Percentiles rank a stretch among this genome's conserved stretches.
phyloP scores from a whole-genome alignment of 2,113 vertebrate genomes.

The Myrmecobius fasciatus region DNA sequence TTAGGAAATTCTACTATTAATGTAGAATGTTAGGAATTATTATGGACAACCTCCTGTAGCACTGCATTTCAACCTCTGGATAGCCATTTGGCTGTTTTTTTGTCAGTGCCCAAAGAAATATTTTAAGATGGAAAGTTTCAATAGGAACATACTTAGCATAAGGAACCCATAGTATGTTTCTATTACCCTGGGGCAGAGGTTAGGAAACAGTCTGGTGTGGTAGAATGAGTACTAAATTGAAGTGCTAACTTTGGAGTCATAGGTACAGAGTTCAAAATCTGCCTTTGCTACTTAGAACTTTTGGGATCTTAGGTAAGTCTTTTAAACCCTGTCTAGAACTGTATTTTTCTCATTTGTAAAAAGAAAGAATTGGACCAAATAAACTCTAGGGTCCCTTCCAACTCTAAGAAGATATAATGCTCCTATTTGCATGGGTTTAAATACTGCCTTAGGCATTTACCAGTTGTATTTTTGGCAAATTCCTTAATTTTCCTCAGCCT shows the following conservation, averaged over 20 bases:
- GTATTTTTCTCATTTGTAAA: not conserved
- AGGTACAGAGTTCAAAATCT: not conserved
- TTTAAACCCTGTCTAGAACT: not conserved
- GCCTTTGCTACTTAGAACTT: not conserved
- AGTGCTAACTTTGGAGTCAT: not conserved
- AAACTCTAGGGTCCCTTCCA: not conserved
- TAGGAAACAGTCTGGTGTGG: not conserved
- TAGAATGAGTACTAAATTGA: slow-evolving; percentile 13
- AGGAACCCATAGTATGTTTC: not conserved
- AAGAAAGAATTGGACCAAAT: not conserved
- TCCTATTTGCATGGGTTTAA: not conserved
- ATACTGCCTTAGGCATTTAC: not conserved
- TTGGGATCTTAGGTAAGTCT: not conserved
- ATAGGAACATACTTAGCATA: not conserved
- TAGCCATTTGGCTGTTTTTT: slow-evolving; percentile 30
- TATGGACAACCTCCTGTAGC: slow-evolving; percentile 35
- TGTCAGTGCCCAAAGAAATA: not conserved
- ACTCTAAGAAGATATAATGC: not conserved
- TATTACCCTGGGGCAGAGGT: not conserved
- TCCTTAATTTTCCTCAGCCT: not conserved
- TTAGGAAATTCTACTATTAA: slow-evolving; percentile 52
- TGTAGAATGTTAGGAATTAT: slow-evolving; percentile 46
- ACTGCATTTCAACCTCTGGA: slow-evolving; percentile 7
- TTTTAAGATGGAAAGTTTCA: not conserved
- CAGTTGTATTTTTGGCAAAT: not conserved